A percentile compares a stretch with the other conserved stretches of the same genome.
These are phyloP conservation scores for Sesia bembeciformis DNA, from an alignment of 2,888 invertebrate genomes.

Conservation along the genomic window DNA sequence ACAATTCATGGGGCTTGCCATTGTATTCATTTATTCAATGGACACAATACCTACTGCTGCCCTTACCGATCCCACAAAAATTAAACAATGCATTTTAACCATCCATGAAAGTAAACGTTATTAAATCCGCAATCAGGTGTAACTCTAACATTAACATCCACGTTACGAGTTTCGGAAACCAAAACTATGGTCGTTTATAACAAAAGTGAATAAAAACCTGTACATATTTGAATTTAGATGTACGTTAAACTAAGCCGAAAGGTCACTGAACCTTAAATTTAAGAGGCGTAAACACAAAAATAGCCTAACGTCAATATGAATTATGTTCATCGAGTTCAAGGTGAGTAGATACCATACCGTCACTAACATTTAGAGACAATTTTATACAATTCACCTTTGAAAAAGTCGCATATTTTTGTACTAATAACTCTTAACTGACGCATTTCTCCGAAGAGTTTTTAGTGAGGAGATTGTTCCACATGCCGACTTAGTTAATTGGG, in stretches of 20 bases:
- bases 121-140: conserved; percentile 1
- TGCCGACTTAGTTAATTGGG: conserved; percentile 21
- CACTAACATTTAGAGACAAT: conserved; percentile 4
- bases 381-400: not conserved
- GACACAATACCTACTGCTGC: conserved; percentile 30
- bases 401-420: conserved; percentile 2
- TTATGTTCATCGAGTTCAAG: conserved; percentile 50
- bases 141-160: not conserved
- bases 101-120: conserved; percentile 25
- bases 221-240: not conserved
- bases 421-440: conserved; percentile 13
- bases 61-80: conserved; percentile 42
- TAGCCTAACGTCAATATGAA: conserved; percentile 38
- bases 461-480: conserved; percentile 20
- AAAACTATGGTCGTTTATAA: not conserved
- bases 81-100: conserved; percentile 35
- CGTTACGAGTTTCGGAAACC: conserved; percentile 3
- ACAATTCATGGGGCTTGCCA: conserved; percentile 39
- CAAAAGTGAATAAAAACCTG: not conserved
- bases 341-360: conserved; percentile 27
- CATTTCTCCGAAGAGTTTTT: conserved; percentile 21
- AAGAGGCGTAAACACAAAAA: conserved; percentile 18
- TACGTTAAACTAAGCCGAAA: conserved; percentile 5
- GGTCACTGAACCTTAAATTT: conserved; percentile 16
- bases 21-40: conserved; percentile 40